Base-by-base conservation (phyloP, 92 coral and sea anemone genomes). In the Pocillopora grandis region DNA sequence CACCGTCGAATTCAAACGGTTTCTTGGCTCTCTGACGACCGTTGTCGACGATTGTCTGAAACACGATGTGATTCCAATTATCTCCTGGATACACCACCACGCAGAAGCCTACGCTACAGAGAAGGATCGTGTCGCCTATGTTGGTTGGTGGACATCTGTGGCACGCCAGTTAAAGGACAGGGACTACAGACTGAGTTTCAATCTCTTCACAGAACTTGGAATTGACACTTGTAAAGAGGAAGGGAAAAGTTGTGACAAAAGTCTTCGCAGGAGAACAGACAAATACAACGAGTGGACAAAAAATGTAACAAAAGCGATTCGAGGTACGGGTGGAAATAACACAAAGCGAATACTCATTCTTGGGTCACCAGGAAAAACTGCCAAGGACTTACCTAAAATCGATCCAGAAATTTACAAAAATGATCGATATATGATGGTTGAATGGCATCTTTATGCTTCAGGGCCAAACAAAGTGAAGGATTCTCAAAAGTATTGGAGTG, bases 121-220 rank as follows among this genome's bases (percentile, higher is more conserved):
- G 27, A 42, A 79, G 14, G 91, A 77, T 11, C 89, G 83, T 5
- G 21, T 37, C 68, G 84, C 70, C 63, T 91, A 89, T 62, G 72
- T 91, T 62, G 55, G 70, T 1, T 91, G 95, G 95, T 91, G 95
- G 92, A 78, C 77, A 36, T 63, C 49, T 20, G 95, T 91, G 49
- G 95, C 95, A 35, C 35, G 60, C 5, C 85, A 78, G 27, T 57
- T 91, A 2, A 86, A 82, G 74, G 86, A 91, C 71, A 91, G 83
- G 70, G 85, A 89, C 80, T 89, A 91, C 77, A 76, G 88, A 48
- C 87, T 91, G 21, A 77, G 95, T 36, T 91, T 91, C 63, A 91
- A 91, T 71, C 92, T 91, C 17, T 89, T 91, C 59, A 91, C 95
- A 19, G 95, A 91, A 84, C 85, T 91, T 52, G 95, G 95, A 14